Conservation (phyloP, 2,888 invertebrate genomes). For the Labia minor region DNA sequence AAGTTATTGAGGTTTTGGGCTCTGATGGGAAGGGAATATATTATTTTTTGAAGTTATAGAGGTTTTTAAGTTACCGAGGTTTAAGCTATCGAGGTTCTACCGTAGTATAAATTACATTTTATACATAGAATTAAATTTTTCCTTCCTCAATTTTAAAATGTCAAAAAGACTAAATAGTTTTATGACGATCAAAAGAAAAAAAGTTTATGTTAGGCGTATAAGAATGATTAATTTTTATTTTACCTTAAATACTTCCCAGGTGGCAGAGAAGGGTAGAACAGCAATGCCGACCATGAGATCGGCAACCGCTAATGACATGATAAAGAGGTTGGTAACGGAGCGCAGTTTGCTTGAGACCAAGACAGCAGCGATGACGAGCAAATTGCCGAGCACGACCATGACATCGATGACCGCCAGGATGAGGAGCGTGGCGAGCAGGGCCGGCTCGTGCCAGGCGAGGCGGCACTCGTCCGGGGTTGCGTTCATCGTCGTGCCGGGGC, state of each 20-base stretch:
- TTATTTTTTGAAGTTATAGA: no score
- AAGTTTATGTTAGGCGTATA: no score
- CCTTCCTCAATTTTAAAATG: no score
- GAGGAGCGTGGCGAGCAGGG: conserved; percentile 63
- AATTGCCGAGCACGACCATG: conserved; percentile 81
- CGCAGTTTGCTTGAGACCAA: conserved; percentile 82
- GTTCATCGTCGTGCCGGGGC: conserved; percentile 48
- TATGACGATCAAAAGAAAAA: no score
- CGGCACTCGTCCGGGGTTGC: conserved; percentile 53
- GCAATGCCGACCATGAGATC: conserved; percentile 91
- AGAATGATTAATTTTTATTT: conserved; percentile 30
- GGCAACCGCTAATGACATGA: conserved; percentile 90
- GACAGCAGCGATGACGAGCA: conserved; percentile 85
- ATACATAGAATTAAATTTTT: no score
- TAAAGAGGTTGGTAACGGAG: conserved; percentile 92
- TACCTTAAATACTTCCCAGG: conserved; percentile 85
- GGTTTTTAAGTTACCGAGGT: no score
- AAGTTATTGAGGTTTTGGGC: no score
- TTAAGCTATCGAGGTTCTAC: no score
- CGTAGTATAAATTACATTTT: no score
- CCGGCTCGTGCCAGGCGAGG: conserved; percentile 72
- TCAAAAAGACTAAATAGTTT: no score
- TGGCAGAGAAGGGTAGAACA: conserved; percentile 90
- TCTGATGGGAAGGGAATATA: no score
- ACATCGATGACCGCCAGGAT: conserved; percentile 73